Evolutionary conservation across 2,888 invertebrate genomes (phyloP), one percentile per base, ranked within the genome.

Genomic region (Mesorhabditis belari): DNA sequence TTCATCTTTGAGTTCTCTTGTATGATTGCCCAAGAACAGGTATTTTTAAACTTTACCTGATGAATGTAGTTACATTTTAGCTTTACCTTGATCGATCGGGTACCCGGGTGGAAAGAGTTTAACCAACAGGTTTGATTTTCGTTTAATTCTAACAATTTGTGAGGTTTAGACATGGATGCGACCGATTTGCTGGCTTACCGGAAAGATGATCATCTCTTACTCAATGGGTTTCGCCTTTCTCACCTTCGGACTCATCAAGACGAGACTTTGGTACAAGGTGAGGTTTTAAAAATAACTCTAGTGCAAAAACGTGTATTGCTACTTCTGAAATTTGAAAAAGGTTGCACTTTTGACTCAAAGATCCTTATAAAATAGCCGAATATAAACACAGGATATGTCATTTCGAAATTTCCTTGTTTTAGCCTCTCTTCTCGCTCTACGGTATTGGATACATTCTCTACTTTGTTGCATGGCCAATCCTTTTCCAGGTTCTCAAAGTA

Each of bases 401-500:
- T n/a, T n/a, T n/a, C n/a, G n/a, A n/a, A n/a, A n/a, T n/a, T n/a
- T n/a, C 3, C 26, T 25, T n/a, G 56, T 74, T 76, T 25, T 65
- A 77, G 44, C 44, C 44, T 17, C 44, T 35, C 12, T 9, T n/a
- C 44, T 35, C 44, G 44, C 44, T 35, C 44, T 35, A 35, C 44
- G 12, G 12, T 35, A 1, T 35, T 9, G 12, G 12, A 9, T 35
- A 35, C 44, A 35, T 35, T n/a, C 44, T 35, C 44, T 35, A 35
- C 44, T 35, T 9, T 35, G 44, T 35, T n/a, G 44, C 2, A n/a
- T n/a, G 12, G n/a, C 44, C 44, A 35, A n/a, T n/a, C 44, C 12
- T 35, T n/a, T 35, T 35, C n/a, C 60, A 67, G 53, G 57, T 72
- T 23, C 69, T 76, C n/a, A n/a, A n/a, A n/a, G n/a, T n/a, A n/a